Conservation (phyloP, 1,140 invertebrate genomes). For the Druon quercuslanigerum region DNA sequence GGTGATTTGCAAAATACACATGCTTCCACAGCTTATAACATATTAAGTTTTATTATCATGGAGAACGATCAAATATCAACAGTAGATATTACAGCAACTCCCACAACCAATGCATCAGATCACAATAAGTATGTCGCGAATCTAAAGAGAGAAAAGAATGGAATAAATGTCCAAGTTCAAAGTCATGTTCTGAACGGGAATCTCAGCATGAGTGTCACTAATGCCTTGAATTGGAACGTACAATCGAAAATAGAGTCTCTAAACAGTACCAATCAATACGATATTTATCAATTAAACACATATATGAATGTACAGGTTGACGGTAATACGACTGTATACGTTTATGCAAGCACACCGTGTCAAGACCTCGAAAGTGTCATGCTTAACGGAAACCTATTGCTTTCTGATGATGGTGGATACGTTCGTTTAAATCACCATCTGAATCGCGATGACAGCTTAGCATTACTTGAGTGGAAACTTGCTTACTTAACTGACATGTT, state of each 20-base stretch:
- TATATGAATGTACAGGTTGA: slow-evolving; percentile 64
- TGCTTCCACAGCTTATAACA: slow-evolving; percentile 38
- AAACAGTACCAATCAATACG: not conserved
- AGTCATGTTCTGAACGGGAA: slow-evolving; percentile 50
- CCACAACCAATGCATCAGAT: not conserved
- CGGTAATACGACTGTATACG: slow-evolving; percentile 61
- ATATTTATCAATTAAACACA: slow-evolving; percentile 53
- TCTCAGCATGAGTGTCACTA: slow-evolving; percentile 52
- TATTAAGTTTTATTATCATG: slow-evolving; percentile 43
- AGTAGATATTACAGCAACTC: slow-evolving; percentile 43
- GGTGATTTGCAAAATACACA: slow-evolving; percentile 61
- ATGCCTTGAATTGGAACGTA: slow-evolving; percentile 67
- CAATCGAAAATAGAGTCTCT: slow-evolving; percentile 23
- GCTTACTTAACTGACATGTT: slow-evolving; percentile 61
- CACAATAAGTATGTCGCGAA: slow-evolving; percentile 39
- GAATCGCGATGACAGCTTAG: slow-evolving; percentile 54
- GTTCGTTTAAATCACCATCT: slow-evolving; percentile 55
- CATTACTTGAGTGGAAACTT: slow-evolving; percentile 58
- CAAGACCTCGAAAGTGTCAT: slow-evolving; percentile 54
- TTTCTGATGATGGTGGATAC: slow-evolving; percentile 55
- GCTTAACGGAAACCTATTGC: slow-evolving; percentile 59
- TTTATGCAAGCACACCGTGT: slow-evolving; percentile 60
- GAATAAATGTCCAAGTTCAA: slow-evolving; percentile 39
- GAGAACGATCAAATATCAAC: slow-evolving; percentile 37
- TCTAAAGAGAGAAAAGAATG: slow-evolving; percentile 52